Conservation (phyloP, 2,797 vertebrate species). For the Poeciliopsis presidionis region DNA sequence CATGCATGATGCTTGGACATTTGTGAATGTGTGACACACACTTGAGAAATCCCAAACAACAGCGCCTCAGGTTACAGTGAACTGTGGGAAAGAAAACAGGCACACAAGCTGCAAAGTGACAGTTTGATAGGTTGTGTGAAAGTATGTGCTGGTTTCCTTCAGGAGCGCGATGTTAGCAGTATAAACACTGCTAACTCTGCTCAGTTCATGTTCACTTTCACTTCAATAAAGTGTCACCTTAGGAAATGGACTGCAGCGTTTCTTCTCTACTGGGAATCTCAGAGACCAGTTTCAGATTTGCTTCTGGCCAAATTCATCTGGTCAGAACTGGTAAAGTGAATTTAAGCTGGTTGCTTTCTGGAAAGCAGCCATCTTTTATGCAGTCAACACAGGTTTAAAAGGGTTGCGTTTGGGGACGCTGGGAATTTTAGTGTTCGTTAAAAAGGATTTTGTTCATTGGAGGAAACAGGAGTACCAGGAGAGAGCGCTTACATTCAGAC, state of each 20-base stretch:
- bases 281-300: not conserved
- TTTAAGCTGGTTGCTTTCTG: not conserved
- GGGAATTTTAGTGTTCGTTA: not conserved
- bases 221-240: not conserved
- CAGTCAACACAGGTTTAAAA: not conserved
- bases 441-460: not conserved
- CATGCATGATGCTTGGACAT: not conserved
- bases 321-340: not conserved
- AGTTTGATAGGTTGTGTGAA: not conserved
- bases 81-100: not conserved
- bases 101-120: not conserved
- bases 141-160: constrained; percentile 19
- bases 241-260: not conserved
- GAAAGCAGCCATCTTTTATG: not conserved
- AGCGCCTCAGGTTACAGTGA: not conserved
- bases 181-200: constrained; percentile 39
- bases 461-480: not conserved
- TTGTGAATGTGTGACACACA: constrained; percentile 8
- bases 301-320: not conserved
- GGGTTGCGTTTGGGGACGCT: not conserved
- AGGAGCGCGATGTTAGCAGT: constrained; percentile 41
- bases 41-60: constrained; percentile 3
- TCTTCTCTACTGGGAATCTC: not conserved
- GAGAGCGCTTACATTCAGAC: not conserved
- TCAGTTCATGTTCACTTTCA: constrained; percentile 32